Evolutionary conservation across 2,113 vertebrate species (phyloP).

Genomic region (Stomatorhinus ivindoensis): DNA sequence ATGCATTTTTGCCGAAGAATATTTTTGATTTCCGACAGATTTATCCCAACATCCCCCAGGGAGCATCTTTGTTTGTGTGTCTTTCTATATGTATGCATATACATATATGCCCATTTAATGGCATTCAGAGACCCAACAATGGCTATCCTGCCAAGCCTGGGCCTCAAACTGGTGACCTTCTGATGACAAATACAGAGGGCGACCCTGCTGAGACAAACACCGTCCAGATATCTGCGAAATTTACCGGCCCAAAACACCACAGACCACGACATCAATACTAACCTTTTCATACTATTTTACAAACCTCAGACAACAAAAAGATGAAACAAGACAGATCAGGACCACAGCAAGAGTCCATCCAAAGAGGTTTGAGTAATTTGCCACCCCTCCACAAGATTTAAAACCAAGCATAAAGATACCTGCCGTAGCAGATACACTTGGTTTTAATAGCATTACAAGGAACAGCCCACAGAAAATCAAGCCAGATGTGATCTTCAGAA

Average conservation of each 20-base stretch:
- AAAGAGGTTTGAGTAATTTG: neutral
- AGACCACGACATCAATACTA: neutral
- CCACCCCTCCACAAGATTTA: neutral
- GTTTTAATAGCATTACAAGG: neutral
- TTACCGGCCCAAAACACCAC: neutral
- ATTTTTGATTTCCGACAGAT: neutral
- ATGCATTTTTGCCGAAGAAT: neutral
- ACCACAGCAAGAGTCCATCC: neutral
- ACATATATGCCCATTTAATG: neutral
- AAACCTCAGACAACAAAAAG: neutral
- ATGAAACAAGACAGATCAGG: neutral
- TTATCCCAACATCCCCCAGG: neutral
- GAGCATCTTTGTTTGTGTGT: neutral
- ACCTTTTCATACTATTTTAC: neutral
- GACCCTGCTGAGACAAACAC: neutral
- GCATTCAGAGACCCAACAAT: neutral
- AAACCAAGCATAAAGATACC: slow-evolving; percentile 9
- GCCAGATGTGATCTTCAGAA: neutral
- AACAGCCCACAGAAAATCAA: neutral
- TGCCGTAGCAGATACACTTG: neutral
- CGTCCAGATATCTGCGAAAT: neutral
- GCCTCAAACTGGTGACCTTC: neutral
- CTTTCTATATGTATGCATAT: neutral
- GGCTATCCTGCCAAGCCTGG: neutral
- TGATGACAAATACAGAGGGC: neutral